Base-by-base conservation (phyloP, 2,888 invertebrate genomes). In the Drosophila paracracens region DNA sequence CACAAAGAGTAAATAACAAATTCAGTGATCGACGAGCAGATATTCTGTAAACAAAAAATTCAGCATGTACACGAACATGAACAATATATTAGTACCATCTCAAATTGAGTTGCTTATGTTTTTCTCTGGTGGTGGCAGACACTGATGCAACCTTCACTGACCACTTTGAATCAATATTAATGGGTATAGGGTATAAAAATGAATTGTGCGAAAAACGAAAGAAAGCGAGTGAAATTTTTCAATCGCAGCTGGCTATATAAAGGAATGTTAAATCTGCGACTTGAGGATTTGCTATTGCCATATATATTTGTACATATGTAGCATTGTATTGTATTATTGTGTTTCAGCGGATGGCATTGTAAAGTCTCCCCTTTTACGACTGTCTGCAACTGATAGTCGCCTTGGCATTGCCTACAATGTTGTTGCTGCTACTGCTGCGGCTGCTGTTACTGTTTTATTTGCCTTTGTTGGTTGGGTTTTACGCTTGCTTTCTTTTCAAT, bases 401-500 rank as follows among this genome's bases (percentile, higher is more conserved):
- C 78, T 81, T 81, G 81, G 77, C 81, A 76, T 81, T 79, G 78
- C 78, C 89, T 81, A 81, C 76, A 73, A 74, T 74, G 76, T 71
- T 70, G 75, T 50, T 56, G 50, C 8, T n/a, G 21, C 25, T 50
- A 11, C 29, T 56, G 51, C 25, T 25, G 18, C 8, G 21, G 18
- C 25, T 50, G 16, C 29, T 56, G 51, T 21, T 36, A 31, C 38
- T 70, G 67, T 70, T 59, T 16, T 38, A 29, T n/a, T 67, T 43
- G 27, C 66, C 53, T 69, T 56, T 59, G 64, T 58, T 76, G 74
- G 48, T 54, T 89, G 73, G 70, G 74, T 66, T 83, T 79, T 78
- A 76, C 80, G 88, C 86, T 82, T 86, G 89, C 85, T 90, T 86
- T 79, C 79, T 85, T 85, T 89, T 84, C 82, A 86, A 90, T 90